These are phyloP conservation scores for Sanderia malayensis DNA, from an alignment of 30 jellyfish, hydroid and myxozoan species.

Conservation along the genomic window DNA sequence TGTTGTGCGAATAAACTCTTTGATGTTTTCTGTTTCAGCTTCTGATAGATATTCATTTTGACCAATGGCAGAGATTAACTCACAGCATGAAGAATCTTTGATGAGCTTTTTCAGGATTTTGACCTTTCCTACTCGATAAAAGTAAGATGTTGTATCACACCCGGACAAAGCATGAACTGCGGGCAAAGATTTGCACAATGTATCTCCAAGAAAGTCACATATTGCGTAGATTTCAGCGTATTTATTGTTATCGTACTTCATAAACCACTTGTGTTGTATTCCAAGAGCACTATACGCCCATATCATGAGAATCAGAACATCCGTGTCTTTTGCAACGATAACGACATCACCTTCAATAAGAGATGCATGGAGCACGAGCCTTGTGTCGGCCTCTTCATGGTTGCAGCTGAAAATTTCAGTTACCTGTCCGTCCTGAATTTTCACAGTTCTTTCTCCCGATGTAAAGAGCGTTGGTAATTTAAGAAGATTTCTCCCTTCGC, in stretches of 20 bases:
- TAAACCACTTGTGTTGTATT: no score
- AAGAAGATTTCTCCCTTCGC: slow-evolving; percentile 18
- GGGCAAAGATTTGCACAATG: no score
- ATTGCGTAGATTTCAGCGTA: slow-evolving; percentile 46
- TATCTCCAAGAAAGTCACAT: slow-evolving; percentile 31
- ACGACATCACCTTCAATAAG: slow-evolving; percentile 18
- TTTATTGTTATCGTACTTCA: slow-evolving; percentile 44
- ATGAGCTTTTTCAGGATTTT: slow-evolving; percentile 33
- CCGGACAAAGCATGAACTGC: slow-evolving; percentile 41
- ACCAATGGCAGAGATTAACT: background rate
- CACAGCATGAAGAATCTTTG: background rate
- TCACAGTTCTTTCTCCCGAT: slow-evolving; percentile 8
- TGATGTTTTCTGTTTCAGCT: background rate
- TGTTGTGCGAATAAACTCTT: no score
- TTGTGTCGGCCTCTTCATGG: no score
- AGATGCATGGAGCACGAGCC: slow-evolving; percentile 21
- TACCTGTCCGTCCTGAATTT: no score
- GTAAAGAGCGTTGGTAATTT: background rate
- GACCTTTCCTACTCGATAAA: slow-evolving; percentile 46
- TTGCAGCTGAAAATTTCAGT: no score
- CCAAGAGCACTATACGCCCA: slow-evolving; percentile 17
- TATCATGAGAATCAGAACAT: slow-evolving; percentile 24
- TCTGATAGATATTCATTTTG: background rate
- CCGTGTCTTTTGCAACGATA: slow-evolving; percentile 45
- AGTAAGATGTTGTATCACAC: slow-evolving; percentile 53